Evolutionary conservation across 1,140 invertebrate species (phyloP).

Genomic region (Ceratosolen solmsi): DNA sequence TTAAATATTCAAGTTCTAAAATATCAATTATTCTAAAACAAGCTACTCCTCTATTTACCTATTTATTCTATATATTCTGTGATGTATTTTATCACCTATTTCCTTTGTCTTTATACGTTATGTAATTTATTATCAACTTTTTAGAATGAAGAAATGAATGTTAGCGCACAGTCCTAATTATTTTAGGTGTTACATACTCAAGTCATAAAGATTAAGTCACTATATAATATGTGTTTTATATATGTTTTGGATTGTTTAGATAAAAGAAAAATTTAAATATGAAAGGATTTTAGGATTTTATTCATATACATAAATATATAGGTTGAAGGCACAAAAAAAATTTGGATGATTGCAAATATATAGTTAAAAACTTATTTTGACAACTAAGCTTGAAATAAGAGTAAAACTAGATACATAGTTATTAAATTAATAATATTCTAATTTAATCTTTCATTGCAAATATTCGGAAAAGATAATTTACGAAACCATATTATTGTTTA

Average conservation of each 20-base stretch:
- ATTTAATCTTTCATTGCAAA: too few species aligned
- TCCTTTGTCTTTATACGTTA: neutral
- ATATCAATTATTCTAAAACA: neutral
- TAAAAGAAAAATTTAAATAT: constrained; percentile 16
- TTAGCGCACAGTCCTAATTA: neutral
- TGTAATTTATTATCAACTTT: constrained; percentile 21
- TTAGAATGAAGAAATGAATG: neutral
- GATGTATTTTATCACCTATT: neutral
- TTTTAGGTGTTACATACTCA: constrained; percentile 16
- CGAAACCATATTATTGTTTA: too few species aligned
- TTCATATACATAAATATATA: too few species aligned
- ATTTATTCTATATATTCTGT: neutral
- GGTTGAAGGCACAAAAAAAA: constrained; percentile 13
- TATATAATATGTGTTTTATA: constrained; percentile 22
- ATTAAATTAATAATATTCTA: too few species aligned
- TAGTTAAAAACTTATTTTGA: constrained; percentile 1
- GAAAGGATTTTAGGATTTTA: constrained; percentile 9
- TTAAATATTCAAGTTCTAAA: neutral
- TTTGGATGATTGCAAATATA: constrained; percentile 18
- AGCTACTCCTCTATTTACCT: neutral
- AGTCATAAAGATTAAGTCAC: constrained; percentile 42
- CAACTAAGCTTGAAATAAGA: too few species aligned
- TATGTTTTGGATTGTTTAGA: constrained; percentile 10
- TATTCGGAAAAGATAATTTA: too few species aligned
- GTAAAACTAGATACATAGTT: too few species aligned